Evolutionary conservation across 2,113 vertebrate genomes (phyloP), one percentile per base, ranked within the genome.

Genomic region (Rynchops niger): DNA sequence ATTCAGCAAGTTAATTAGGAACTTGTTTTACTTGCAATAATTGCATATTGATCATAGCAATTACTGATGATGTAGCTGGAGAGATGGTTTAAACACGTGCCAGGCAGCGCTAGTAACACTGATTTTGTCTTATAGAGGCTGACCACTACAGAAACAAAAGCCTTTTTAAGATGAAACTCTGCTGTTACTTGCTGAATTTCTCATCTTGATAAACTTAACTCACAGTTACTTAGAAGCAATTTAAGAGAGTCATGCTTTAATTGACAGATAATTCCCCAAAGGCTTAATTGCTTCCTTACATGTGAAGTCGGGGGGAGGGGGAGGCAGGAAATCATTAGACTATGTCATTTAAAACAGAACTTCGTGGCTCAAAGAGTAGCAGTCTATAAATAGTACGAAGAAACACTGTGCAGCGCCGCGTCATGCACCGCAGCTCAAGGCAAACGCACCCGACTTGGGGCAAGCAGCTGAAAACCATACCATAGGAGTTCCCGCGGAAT

Each of bases 321-420:
- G 40, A 5, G 40, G 40, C 10, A 10, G 38, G 29, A 56, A 61
- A n/a, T 13, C 36, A 34, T 10, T 2, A n/a, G 56, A 42, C 14
- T 2, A 0, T 5, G 2, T 15, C 15, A 42, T 42, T 59, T 11
- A 56, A 63, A 85, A 0, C 22, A 76, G 42, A 85, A 71, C 12
- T 78, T 67, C 10, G 26, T 20, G 59, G 11, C 71, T 79, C 59
- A 5, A 9, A 63, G 55, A 43, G 15, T 2, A 43, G 21, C 1
- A 6, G 26, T 26, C 58, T 32, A 27, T 5, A 78, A 84, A 80
- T 5, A 81, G 32, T 1, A 22, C 0, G 4, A 53, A 43, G 1
- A 22, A 5, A 43, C 3, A 5, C 4, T 1, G 1, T 27, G 59
- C 69, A 30, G 55, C 0, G 5, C 77, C 20, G 30, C 2, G 1